Base-by-base conservation (phyloP, 2,113 vertebrate genomes). In the Spilogale gracilis region DNA sequence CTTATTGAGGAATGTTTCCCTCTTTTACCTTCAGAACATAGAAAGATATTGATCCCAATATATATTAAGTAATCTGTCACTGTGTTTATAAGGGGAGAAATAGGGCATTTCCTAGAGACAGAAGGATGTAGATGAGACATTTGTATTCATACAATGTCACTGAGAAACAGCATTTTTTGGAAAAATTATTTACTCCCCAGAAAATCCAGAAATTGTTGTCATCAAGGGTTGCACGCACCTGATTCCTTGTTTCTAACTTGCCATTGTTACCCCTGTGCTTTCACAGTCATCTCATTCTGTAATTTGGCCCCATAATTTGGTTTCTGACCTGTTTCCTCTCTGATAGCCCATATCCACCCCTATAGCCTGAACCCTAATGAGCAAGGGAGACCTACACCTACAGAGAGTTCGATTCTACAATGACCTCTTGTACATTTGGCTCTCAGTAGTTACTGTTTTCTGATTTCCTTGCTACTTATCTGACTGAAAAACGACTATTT, bases 291-390 rank as follows among this genome's bases (percentile, higher is more conserved):
- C 6, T 73, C 43, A 61, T 78, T 94, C 50, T 91, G 13, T 83
- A 73, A 82, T 50, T 76, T 86, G n/a, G 13, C 16, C 45, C 18
- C 83, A 30, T 56, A 94, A 65, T 94, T 96, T 95, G 45, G 10
- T 91, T 18, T 93, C 78, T 60, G 10, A 82, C 27, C 25, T 79
- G 0, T 48, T 63, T 6, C 1, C 21, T 80, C 5, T 32, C 50
- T 65, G 13, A 6, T 8, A 25, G 3, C 17, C 52, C 12, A 25
- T 21, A 3, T 2, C 14, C 20, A 65, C 14, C 9, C 16, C 10
- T 32, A 2, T 20, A 67, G 12, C 13, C 30, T 94, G 16, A 69
- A 38, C 8, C 5, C 32, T 92, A n/a, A 27, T 1, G 23, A 48
- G 27, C 54, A 78, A 73, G 12, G 21, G 20, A 45, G 3, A 71